Percentiles rank a stretch among this genome's conserved stretches.
Conservation (phyloP, 2,113 vertebrate genomes). For the Rattus norvegicus region GRCr8 NC_086038.1:14310501-14311000, state of each 20-base stretch:
- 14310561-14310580: neutral
- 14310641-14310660: neutral
- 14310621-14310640: neutral
- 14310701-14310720: neutral
- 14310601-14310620: neutral
- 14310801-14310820: neutral
- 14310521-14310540: neutral
- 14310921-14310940: neutral
- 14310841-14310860: neutral
- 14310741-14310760: no score
- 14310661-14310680: neutral
- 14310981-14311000: neutral
- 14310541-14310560: neutral
- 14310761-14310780: neutral
- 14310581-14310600: neutral
- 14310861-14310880: no score
- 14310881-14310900: neutral
- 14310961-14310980: neutral
- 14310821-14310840: neutral
- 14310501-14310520: neutral
- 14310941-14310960: rapidly evolving
- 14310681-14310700: neutral
- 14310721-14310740: neutral
- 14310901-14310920: no score
- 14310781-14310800: neutral